Evolutionary conservation across 1,140 invertebrate species (phyloP).

Genomic region (Ceratina australensis): DNA sequence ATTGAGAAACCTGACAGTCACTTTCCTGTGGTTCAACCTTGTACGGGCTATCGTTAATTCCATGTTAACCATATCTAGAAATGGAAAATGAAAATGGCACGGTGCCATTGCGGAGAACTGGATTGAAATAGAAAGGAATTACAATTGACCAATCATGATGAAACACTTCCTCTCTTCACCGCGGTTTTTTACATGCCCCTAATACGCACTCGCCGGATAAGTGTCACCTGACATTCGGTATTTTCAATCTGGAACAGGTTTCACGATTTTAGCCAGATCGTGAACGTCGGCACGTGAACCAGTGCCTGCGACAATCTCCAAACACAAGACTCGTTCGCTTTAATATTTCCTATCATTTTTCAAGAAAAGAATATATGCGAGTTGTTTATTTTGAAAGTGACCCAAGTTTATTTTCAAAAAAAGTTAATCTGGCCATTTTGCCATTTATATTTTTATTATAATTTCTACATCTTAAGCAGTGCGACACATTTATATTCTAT

Average conservation of each 20-base stretch:
- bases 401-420: too few species aligned
- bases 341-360: neutral
- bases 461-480: too few species aligned
- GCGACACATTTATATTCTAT: too few species aligned
- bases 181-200: neutral
- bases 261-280: conserved; percentile 27
- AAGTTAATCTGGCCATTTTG: too few species aligned
- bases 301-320: conserved; percentile 37
- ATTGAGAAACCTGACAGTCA: too few species aligned
- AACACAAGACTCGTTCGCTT: conserved; percentile 32
- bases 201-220: conserved; percentile 8
- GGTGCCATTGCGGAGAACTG: neutral
- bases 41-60: too few species aligned
- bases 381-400: too few species aligned
- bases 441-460: too few species aligned
- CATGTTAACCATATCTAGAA: too few species aligned
- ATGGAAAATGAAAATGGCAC: too few species aligned
- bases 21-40: too few species aligned
- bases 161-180: conserved; percentile 1
- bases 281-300: conserved; percentile 15
- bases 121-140: neutral
- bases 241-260: conserved; percentile 44
- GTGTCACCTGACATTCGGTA: neutral
- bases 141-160: neutral
- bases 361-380: too few species aligned